Evolutionary conservation across 2,113 vertebrate species (phyloP), one percentile per base, ranked within the genome.

Genomic region (Microcebus griseorufus): DNA sequence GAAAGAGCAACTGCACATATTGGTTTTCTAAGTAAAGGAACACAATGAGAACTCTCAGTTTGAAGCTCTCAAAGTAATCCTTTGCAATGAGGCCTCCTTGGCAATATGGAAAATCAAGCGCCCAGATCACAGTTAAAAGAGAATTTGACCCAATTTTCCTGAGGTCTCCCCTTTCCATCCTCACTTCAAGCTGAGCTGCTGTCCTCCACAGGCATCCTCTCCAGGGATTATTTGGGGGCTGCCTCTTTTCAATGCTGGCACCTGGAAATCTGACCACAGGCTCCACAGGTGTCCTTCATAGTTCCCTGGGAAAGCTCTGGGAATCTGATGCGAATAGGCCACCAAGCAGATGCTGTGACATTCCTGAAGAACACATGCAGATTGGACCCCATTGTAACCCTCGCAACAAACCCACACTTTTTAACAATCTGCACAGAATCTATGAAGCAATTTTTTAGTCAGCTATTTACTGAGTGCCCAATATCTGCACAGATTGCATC

Each of bases 11-110:
- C 51, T 58, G n/a, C 51, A 62, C 42, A 12, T 14, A 67, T 11
- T 4, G 53, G 93, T 69, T 90, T 92, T 88, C n/a, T 83, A 60
- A 81, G 51, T 42, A 85, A 95, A 88, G 11, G 39, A 82, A n/a
- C 12, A 73, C 55, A 90, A 16, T 67, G 14, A 67, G 3, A 67
- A 67, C 17, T 73, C 39, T 73, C 42, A 67, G 14, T 20, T n/a
- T 79, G 32, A 89, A 78, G 53, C 79, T 96, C 83, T 92, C 45
- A 87, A 39, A 62, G 27, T 34, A 86, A 73, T 70, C 60, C 42
- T 67, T 84, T 84, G 18, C 42, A 75, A 76, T 27, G 3, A 32
- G 25, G 37, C 0, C 51, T 96, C 70, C 53, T 10, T 9, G 45
- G 34, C 8, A 83, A 42, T 16, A 84, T 10, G n/a, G 88, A 84